Base-by-base conservation (phyloP, 2,113 vertebrate species). In the Epinephelus fuscoguttatus region DNA sequence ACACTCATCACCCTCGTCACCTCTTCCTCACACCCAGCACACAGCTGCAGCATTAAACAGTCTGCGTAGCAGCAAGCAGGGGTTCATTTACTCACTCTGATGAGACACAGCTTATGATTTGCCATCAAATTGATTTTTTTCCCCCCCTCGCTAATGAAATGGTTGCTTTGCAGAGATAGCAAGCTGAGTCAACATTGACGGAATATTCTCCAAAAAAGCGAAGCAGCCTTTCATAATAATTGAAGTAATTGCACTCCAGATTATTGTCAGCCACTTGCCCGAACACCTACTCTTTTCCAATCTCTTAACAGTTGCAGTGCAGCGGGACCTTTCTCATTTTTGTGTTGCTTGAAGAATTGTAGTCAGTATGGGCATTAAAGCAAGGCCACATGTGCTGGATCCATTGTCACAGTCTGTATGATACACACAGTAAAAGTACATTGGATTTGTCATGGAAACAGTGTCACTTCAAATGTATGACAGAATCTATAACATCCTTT, bases 21-120 rank as follows among this genome's bases (percentile, higher is more conserved):
- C 30, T 60, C 70, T 17, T 19, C 57, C 75, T 72, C 33, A 11
- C 19, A 27, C 13, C 50, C 37, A 27, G 2, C 78, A 69, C 64
- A 40, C 75, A 67, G 75, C 73, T 80, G 74, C 83, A 82, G 80
- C 49, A 63, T 75, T 77, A 76, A 79, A 75, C 62, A 37, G 70
- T 73, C 52, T 59, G 81, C 78, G 71, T 80, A 75, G 60, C 73
- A 71, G 57, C 3, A 40, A 91, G 84, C n/a, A 19, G 63, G 62
- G 78, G 68, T 84, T 91, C 68, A 85, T 94, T 88, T 81, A 81
- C 86, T 87, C 80, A 25, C 75, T 81, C 80, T 87, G 85, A 92
- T 87, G 88, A 93, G 78, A 87, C 85, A 17, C 79, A 19, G 86
- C 84, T 87, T 90, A 89, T 91, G 90, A 90, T 92, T 89, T 91